Percentiles rank a stretch among this genome's conserved stretches.
phyloP scores from a whole-genome alignment of 2,113 vertebrate species.

The Procavia capensis region DNA sequence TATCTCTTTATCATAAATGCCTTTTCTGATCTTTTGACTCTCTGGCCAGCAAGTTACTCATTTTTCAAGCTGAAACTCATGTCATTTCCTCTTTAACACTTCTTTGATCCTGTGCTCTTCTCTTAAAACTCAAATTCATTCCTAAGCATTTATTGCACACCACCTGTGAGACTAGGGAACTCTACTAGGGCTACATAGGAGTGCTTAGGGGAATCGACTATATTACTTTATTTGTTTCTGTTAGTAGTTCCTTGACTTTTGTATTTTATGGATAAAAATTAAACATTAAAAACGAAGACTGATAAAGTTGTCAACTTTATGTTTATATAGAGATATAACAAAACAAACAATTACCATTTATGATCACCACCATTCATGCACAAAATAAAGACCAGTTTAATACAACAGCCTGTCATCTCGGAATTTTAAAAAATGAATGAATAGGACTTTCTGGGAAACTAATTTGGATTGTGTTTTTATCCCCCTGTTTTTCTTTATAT shows the following conservation, averaged over 20 bases:
- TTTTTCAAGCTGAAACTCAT: not conserved
- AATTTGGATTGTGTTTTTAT: not conserved
- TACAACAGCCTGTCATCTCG: not conserved
- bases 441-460: not conserved
- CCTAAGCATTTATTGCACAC: not conserved
- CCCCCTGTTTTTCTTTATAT: not conserved
- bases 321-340: not conserved
- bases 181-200: not conserved
- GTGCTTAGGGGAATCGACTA: not conserved
- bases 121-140: not conserved
- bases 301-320: not conserved
- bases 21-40: not conserved
- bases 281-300: not conserved
- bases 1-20: not conserved
- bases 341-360: not conserved
- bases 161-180: not conserved
- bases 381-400: slow-evolving; percentile 49
- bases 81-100: not conserved
- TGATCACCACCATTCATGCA: not conserved
- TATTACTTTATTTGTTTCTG: not conserved
- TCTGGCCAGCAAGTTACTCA: not conserved
- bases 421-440: not conserved
- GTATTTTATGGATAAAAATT: slow-evolving; percentile 12
- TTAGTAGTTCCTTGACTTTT: not conserved
- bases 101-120: not conserved